phyloP scores from a whole-genome alignment of 2,888 invertebrate genomes.

The Marronus borbonicus region DNA sequence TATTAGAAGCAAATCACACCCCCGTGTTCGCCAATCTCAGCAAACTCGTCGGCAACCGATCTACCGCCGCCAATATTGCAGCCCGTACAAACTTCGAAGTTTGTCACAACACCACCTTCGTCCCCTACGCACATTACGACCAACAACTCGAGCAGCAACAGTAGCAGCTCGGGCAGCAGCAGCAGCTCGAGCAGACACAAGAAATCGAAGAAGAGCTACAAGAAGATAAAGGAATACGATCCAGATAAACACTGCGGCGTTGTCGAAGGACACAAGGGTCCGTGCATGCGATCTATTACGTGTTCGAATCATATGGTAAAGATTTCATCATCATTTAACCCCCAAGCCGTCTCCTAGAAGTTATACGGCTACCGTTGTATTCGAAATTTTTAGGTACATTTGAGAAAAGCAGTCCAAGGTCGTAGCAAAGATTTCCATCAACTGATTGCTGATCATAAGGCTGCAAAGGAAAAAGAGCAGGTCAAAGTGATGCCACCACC shows the following conservation, averaged over 20 bases:
- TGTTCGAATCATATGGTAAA: conserved; percentile 68
- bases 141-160: conserved; percentile 51
- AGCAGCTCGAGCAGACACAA: conserved; percentile 56
- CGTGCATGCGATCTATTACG: conserved; percentile 86
- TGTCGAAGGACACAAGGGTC: conserved; percentile 78
- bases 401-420: conserved; percentile 63
- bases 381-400: conserved; percentile 61
- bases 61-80: conserved; percentile 54
- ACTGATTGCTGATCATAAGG: conserved; percentile 63
- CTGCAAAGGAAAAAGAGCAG: conserved; percentile 61
- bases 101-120: conserved; percentile 50
- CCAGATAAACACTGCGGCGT: conserved; percentile 90
- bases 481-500: conserved; percentile 34
- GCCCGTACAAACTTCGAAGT: conserved; percentile 54
- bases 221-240: conserved; percentile 76
- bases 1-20: conserved; percentile 53
- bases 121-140: conserved; percentile 49
- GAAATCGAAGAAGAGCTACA: conserved; percentile 60
- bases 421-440: conserved; percentile 65
- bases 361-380: not conserved
- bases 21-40: conserved; percentile 47
- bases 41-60: conserved; percentile 50
- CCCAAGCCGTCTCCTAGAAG: not conserved
- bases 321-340: conserved; percentile 7
- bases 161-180: conserved; percentile 52